phyloP scores from a whole-genome alignment of 1,140 invertebrate species.

The Whitmania pigra region DNA sequence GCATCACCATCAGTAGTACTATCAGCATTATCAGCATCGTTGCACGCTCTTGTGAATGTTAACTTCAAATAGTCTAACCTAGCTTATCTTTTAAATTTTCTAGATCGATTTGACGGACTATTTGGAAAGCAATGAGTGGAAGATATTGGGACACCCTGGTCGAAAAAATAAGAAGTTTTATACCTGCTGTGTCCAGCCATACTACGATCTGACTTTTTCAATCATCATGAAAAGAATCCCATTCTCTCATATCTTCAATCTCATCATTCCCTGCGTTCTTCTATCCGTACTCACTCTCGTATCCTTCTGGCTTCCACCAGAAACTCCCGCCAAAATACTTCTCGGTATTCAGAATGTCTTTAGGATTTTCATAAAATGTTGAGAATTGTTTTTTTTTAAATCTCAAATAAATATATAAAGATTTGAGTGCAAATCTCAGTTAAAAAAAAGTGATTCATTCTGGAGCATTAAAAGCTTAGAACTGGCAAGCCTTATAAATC shows the following conservation, averaged over 20 bases:
- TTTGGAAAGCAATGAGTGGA: conserved; percentile 34
- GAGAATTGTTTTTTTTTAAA: no score
- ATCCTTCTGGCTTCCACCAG: conserved; percentile 30
- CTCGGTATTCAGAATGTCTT: conserved; percentile 27
- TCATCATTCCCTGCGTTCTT: conserved; percentile 30
- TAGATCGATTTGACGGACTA: conserved; percentile 20
- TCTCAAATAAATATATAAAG: no score
- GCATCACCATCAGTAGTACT: no score
- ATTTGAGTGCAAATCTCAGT: neutral
- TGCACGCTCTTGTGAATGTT: neutral
- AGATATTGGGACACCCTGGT: conserved; percentile 42
- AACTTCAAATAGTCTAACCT: neutral
- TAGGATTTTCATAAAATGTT: conserved; percentile 31
- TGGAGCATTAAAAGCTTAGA: neutral
- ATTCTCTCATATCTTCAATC: conserved; percentile 28
- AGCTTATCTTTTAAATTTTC: neutral
- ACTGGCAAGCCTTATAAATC: no score
- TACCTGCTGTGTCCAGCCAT: conserved; percentile 48
- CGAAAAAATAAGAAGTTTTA: conserved; percentile 42
- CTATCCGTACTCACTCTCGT: conserved; percentile 28
- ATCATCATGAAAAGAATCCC: conserved; percentile 24
- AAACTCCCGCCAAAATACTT: conserved; percentile 29
- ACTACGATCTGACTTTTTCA: conserved; percentile 46
- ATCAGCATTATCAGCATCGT: neutral
- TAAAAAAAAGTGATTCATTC: conserved; percentile 9